phyloP scores from a whole-genome alignment of 2,113 vertebrate genomes.

The Choloepus hoffmanni region DNA sequence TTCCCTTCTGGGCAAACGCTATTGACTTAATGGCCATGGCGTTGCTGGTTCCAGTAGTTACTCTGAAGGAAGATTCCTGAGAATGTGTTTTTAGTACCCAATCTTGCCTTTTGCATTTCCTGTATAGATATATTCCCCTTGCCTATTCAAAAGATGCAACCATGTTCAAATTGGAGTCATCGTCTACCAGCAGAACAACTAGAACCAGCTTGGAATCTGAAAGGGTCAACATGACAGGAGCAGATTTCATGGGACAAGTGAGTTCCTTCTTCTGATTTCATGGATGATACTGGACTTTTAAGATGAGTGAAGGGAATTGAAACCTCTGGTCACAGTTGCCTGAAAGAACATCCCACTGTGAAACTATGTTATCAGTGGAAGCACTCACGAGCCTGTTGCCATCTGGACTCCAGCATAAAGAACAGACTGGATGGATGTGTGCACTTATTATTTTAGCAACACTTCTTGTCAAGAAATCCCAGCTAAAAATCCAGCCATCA shows the following conservation, averaged over 20 bases:
- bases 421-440: too few relatives aligned
- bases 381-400: constrained; percentile 98
- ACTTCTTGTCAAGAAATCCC: too few relatives aligned
- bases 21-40: constrained; percentile 99
- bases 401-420: constrained; percentile 94
- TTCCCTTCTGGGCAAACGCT: constrained; percentile 98
- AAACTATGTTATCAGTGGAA: constrained; percentile 99
- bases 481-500: too few relatives aligned
- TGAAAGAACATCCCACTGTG: constrained; percentile 97
- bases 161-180: constrained; percentile 98
- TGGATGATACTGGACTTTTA: constrained; percentile 98
- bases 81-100: constrained; percentile 97
- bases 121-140: constrained; percentile 98
- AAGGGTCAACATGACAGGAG: constrained; percentile 95
- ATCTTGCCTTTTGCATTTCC: constrained; percentile 99
- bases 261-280: constrained; percentile 91
- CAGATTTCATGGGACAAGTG: constrained; percentile 99
- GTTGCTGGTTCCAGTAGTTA: constrained; percentile 99
- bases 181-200: constrained; percentile 96
- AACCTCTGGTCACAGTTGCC: constrained; percentile 99
- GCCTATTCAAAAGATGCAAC: constrained; percentile 97
- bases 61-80: constrained; percentile 97
- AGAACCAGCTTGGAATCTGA: constrained; percentile 94
- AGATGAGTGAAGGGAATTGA: constrained; percentile 96
- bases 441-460: too few relatives aligned